phyloP scores from a whole-genome alignment of 2,888 invertebrate species.

The Abrostola tripartita region DNA sequence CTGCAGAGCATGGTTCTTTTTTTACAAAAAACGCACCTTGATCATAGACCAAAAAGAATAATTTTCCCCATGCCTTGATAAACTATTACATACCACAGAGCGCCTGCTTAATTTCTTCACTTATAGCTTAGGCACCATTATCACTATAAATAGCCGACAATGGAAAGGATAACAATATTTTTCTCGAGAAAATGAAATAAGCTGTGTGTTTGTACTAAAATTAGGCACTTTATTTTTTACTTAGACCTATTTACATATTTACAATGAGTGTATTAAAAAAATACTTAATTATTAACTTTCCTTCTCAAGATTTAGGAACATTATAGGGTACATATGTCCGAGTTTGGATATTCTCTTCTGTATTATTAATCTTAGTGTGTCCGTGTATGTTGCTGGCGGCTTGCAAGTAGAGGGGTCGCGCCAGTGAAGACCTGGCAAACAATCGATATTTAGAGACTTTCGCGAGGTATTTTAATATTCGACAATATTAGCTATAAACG shows the following conservation, averaged over 20 bases:
- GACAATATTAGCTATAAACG: no score
- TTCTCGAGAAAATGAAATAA: no score
- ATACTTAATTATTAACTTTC: constrained; percentile 58
- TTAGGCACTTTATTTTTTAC: constrained; percentile 65
- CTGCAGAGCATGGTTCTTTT: no score
- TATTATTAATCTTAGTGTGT: constrained; percentile 93
- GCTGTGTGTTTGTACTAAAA: constrained; percentile 17
- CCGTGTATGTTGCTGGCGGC: constrained; percentile 93
- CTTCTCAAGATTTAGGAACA: constrained; percentile 89
- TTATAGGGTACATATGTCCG: constrained; percentile 93
- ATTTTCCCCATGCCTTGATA: no score
- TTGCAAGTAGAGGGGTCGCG: constrained; percentile 92
- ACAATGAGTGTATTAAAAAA: constrained; percentile 58
- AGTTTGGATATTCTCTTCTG: constrained; percentile 93
- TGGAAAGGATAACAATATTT: constrained; percentile 20
- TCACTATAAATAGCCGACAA: no score
- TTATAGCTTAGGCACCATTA: no score
- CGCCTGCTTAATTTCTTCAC: no score
- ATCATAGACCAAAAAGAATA: no score
- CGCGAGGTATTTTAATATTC: no score
- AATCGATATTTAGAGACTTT: constrained; percentile 1
- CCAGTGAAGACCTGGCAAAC: constrained; percentile 89
- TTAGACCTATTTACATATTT: constrained; percentile 55
- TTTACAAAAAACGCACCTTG: no score
- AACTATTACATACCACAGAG: no score